These are phyloP conservation scores for Galagoides demidoff DNA, from an alignment of 2,797 vertebrate genomes.

Conservation along the genomic window DNA sequence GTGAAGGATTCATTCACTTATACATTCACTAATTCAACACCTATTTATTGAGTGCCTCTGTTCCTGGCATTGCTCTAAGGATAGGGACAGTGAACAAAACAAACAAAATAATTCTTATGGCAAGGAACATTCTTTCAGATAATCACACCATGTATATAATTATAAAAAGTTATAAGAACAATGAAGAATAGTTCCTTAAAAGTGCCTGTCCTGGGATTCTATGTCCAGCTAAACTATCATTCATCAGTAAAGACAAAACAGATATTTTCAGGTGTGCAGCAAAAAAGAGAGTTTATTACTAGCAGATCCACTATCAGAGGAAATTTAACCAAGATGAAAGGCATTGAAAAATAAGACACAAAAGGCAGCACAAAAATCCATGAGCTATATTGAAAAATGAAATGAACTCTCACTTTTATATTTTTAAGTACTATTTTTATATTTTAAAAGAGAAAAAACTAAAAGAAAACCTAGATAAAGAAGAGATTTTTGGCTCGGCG, in stretches of 20 bases:
- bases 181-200: neutral
- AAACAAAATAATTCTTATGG: neutral
- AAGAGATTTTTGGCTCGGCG: too few relatives aligned
- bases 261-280: neutral
- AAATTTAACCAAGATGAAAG: neutral
- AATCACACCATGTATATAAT: neutral
- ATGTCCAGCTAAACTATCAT: constrained; percentile 28
- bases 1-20: neutral
- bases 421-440: neutral
- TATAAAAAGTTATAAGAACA: neutral
- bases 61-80: neutral
- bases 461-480: neutral
- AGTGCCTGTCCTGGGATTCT: neutral
- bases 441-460: neutral
- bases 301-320: neutral
- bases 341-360: neutral
- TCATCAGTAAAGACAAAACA: neutral
- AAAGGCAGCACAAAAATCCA: neutral
- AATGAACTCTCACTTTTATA: neutral
- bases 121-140: neutral
- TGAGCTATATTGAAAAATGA: neutral
- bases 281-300: neutral
- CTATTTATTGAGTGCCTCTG: neutral
- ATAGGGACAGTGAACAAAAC: neutral
- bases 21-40: neutral